Evolutionary conservation across 2,113 vertebrate species (phyloP).

Genomic region (Vanacampus margaritifer): DNA sequence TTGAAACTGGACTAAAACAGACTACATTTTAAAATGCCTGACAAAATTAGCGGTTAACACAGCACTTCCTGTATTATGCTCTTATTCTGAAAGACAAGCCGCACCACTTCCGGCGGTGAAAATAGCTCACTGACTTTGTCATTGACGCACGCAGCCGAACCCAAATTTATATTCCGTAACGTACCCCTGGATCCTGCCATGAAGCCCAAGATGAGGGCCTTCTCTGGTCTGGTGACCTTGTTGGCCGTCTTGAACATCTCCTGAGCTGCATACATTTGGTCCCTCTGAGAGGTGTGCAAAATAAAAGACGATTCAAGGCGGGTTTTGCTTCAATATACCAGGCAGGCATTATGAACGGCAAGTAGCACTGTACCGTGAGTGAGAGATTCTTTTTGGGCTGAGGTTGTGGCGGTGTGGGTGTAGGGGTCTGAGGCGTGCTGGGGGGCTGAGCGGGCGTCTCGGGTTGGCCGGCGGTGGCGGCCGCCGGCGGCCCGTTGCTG

Average conservation of each 20-base stretch:
- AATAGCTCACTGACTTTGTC: no score
- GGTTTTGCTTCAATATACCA: neutral
- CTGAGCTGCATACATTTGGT: conserved; percentile 96
- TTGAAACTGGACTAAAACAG: no score
- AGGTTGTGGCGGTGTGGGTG: conserved; percentile 56
- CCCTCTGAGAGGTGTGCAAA: conserved; percentile 72
- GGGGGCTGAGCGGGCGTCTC: conserved; percentile 79
- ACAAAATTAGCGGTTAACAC: no score
- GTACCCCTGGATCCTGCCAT: conserved; percentile 97
- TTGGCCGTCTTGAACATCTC: conserved; percentile 99
- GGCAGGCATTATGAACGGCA: neutral
- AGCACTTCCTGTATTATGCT: no score
- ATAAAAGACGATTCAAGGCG: neutral
- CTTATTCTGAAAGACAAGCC: no score
- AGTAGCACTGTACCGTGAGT: conserved; percentile 78
- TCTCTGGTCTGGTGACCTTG: conserved; percentile 96
- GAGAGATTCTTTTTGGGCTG: conserved; percentile 90
- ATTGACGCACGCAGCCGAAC: no score
- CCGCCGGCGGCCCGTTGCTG: conserved; percentile 76
- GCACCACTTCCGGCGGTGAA: no score
- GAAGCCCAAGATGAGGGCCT: conserved; percentile 97
- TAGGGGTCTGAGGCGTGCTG: conserved; percentile 71
- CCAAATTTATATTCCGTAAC: no score
- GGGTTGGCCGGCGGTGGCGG: conserved; percentile 77
- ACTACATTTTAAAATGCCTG: no score